These are phyloP conservation scores for Dynastes grantii DNA, from an alignment of 2,888 invertebrate genomes.

Conservation along the genomic window DNA sequence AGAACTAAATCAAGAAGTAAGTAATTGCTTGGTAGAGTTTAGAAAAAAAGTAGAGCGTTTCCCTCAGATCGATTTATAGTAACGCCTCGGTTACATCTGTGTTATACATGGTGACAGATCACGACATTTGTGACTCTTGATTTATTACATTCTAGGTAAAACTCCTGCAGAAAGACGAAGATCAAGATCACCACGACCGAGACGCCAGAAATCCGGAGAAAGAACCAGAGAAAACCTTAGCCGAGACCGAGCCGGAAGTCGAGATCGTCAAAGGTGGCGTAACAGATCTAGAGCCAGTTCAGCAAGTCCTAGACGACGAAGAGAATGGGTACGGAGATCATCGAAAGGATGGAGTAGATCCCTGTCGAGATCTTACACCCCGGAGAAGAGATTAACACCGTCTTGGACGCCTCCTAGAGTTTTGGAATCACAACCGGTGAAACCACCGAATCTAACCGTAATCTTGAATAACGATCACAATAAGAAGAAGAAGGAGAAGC, in stretches of 20 bases:
- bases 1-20: constrained; percentile 58
- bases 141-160: constrained; percentile 27
- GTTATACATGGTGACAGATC: constrained; percentile 35
- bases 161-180: constrained; percentile 57
- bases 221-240: constrained; percentile 64
- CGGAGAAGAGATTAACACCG: constrained; percentile 65
- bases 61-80: no score
- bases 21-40: not conserved
- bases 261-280: constrained; percentile 66
- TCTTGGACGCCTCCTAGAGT: constrained; percentile 79
- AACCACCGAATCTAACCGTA: constrained; percentile 74
- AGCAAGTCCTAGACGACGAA: constrained; percentile 61
- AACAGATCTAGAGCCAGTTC: constrained; percentile 61
- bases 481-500: constrained; percentile 72
- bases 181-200: constrained; percentile 62
- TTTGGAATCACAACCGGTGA: constrained; percentile 64
- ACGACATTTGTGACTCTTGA: not conserved
- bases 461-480: constrained; percentile 75
- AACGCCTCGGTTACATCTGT: constrained; percentile 39
- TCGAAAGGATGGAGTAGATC: constrained; percentile 71
- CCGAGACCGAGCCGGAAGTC: constrained; percentile 66
- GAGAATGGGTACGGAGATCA: constrained; percentile 55
- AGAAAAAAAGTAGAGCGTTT: no score
- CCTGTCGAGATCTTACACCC: constrained; percentile 76
- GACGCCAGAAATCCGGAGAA: constrained; percentile 62